Evolutionary conservation across 1,140 invertebrate genomes (phyloP).

Genomic region (Calycopis cecrops): DNA sequence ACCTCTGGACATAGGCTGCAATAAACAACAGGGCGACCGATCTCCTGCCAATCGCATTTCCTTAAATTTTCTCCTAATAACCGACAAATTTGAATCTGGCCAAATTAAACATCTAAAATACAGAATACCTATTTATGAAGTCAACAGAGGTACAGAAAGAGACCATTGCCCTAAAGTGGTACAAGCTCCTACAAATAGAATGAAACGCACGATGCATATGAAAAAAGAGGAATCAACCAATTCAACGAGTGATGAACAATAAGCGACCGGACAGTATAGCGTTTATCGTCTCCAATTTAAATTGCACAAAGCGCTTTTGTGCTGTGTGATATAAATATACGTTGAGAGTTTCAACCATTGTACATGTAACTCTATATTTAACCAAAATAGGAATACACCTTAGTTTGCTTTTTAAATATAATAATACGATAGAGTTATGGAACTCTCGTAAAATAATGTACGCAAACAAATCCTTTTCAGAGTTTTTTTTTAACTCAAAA

Average conservation of each 20-base stretch:
- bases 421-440: no score
- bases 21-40: no score
- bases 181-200: not conserved
- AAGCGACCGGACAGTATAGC: conserved; percentile 44
- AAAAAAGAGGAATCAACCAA: conserved; percentile 37
- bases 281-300: conserved; percentile 50
- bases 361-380: no score
- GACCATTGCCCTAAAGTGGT: not conserved
- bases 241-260: conserved; percentile 51
- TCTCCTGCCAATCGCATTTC: no score
- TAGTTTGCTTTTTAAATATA: no score
- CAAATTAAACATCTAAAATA: not conserved
- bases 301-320: conserved; percentile 46
- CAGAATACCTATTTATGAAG: not conserved
- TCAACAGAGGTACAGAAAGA: not conserved
- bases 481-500: no score
- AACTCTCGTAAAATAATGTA: no score
- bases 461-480: no score
- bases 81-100: no score
- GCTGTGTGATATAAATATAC: not conserved
- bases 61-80: no score
- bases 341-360: not conserved
- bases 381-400: no score
- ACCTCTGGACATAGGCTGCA: no score
- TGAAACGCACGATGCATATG: conserved; percentile 18